Conservation (phyloP, 2,888 invertebrate species). For the Agrenia bidenticulata region DNA sequence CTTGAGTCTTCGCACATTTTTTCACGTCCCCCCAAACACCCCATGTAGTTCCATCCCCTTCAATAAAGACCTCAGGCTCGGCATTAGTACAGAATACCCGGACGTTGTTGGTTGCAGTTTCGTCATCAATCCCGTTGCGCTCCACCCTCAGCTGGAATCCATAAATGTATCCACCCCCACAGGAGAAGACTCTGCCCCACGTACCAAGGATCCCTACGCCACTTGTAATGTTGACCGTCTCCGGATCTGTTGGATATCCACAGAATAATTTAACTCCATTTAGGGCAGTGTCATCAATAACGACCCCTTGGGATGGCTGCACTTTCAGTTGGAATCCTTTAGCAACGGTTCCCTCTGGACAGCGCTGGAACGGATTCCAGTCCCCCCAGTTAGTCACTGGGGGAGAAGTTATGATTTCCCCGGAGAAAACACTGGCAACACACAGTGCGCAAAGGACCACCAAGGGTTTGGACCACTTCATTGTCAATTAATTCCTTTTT, state of each 20-base stretch:
- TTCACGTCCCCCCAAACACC: constrained; percentile 25
- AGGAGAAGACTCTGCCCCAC: constrained; percentile 30
- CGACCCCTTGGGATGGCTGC: constrained; percentile 9
- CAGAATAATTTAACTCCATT: constrained; percentile 28
- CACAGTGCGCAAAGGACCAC: no score
- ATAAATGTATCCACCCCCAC: constrained; percentile 25
- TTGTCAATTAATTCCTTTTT: no score
- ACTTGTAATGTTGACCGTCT: constrained; percentile 13
- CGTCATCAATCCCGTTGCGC: constrained; percentile 16
- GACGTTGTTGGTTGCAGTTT: constrained; percentile 30
- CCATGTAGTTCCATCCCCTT: constrained; percentile 36
- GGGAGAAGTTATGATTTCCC: constrained; percentile 22
- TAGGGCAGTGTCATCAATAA: constrained; percentile 30
- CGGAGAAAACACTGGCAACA: constrained; percentile 2
- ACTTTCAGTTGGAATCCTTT: constrained; percentile 32
- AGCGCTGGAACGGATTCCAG: constrained; percentile 24
- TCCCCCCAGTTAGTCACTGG: constrained; percentile 30
- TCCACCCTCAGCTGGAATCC: constrained; percentile 29
- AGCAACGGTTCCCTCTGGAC: constrained; percentile 16
- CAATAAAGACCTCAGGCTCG: constrained; percentile 21
- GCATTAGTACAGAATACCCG: constrained; percentile 19
- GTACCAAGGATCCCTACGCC: constrained; percentile 14
- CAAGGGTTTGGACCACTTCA: no score
- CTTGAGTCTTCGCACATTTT: constrained; percentile 28
- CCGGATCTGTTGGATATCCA: constrained; percentile 11